These are phyloP conservation scores for Argyrosomus regius DNA, from an alignment of 2,797 vertebrate genomes.

Conservation along the genomic window DNA sequence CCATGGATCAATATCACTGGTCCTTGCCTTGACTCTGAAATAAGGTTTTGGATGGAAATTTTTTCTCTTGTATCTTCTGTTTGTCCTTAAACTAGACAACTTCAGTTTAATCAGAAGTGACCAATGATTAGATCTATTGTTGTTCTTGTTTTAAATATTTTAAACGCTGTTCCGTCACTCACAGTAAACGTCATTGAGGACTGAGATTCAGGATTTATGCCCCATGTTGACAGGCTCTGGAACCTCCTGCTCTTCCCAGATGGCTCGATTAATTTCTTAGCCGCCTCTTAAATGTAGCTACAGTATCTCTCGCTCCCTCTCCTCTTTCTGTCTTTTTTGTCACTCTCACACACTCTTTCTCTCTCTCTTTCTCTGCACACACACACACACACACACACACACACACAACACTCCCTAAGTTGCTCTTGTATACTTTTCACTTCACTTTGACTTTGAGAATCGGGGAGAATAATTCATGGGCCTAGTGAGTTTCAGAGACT, in stretches of 20 bases:
- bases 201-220: slow-evolving; percentile 64
- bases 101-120: slow-evolving; percentile 85
- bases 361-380: slow-evolving; percentile 19
- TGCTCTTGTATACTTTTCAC: slow-evolving; percentile 84
- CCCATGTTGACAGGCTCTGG: slow-evolving; percentile 55
- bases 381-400: slow-evolving; percentile 17
- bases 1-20: slow-evolving; percentile 75
- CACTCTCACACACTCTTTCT: neutral
- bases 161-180: slow-evolving; percentile 52
- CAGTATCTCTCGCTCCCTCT: slow-evolving; percentile 25
- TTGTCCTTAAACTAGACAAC: slow-evolving; percentile 78
- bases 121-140: slow-evolving; percentile 82
- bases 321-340: neutral
- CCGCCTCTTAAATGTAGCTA: slow-evolving; percentile 58
- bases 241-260: slow-evolving; percentile 55
- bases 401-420: slow-evolving; percentile 53
- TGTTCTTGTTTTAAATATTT: slow-evolving; percentile 74
- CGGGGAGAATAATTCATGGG: slow-evolving; percentile 86
- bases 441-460: slow-evolving; percentile 87
- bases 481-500: slow-evolving; percentile 75
- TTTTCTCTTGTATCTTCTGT: slow-evolving; percentile 54
- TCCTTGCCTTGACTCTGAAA: slow-evolving; percentile 68
- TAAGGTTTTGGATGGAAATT: slow-evolving; percentile 61
- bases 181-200: slow-evolving; percentile 60
- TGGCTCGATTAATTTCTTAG: slow-evolving; percentile 66